Evolutionary conservation across 2,113 vertebrate genomes (phyloP).

Genomic region (Calonectris borealis): DNA sequence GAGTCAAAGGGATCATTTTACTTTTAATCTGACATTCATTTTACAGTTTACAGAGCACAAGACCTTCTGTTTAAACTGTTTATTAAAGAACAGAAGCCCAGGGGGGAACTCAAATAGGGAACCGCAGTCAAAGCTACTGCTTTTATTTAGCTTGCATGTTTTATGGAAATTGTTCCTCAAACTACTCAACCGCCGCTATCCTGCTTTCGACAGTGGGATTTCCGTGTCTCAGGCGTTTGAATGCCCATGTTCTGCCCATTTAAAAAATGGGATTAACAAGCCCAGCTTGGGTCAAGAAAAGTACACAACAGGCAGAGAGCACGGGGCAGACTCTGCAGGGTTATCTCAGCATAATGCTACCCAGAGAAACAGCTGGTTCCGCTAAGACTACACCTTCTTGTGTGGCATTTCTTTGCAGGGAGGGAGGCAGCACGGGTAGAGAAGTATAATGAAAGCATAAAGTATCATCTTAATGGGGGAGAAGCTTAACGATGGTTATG

Average conservation of each 20-base stretch:
- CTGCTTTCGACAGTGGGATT: neutral
- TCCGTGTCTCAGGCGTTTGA: neutral
- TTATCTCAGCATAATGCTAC: neutral
- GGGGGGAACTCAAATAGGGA: neutral
- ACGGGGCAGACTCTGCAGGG: neutral
- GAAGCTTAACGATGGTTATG: accelerated
- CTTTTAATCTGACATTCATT: neutral
- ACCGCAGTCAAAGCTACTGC: neutral
- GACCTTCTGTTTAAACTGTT: neutral
- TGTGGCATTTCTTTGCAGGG: neutral
- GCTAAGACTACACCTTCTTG: neutral
- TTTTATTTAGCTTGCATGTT: neutral
- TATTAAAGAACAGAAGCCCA: neutral
- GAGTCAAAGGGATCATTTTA: neutral
- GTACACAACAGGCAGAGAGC: neutral
- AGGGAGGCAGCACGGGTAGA: neutral
- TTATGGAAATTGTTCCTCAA: neutral
- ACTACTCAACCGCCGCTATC: neutral
- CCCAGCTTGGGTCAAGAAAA: neutral
- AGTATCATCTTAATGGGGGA: accelerated
- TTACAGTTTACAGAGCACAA: neutral
- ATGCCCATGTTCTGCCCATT: neutral
- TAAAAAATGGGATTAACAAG: neutral
- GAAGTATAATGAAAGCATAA: neutral
- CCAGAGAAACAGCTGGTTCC: neutral